A percentile compares a stretch with the other conserved stretches of the same genome.
Evolutionary conservation across 2,888 invertebrate species (phyloP).

Genomic region (Polyommatus iphigenia): DNA sequence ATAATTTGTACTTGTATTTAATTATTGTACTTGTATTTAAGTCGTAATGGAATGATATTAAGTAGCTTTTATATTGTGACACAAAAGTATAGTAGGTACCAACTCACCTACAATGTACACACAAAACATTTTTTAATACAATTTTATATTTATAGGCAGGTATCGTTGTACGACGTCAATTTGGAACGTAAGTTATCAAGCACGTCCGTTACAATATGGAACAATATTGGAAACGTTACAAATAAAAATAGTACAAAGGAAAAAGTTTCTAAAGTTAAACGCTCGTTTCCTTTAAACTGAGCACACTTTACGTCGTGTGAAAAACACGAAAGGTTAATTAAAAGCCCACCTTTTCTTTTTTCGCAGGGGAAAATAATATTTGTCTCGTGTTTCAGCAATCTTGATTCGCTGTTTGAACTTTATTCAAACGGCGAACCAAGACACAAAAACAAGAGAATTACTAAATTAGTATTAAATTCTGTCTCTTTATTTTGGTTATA

Average conservation of each 20-base stretch:
- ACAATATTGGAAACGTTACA: background rate
- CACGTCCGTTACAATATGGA: background rate
- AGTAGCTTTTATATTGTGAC: no score
- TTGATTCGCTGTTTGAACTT: no score
- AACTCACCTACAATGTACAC: no score
- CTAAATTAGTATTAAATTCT: no score
- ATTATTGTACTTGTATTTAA: no score
- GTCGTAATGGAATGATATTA: no score
- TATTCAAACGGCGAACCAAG: background rate
- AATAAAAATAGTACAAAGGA: background rate
- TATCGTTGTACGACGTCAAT: background rate
- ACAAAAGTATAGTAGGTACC: no score
- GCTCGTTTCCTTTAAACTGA: background rate
- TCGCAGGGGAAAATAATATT: background rate
- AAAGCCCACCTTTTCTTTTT: constrained; percentile 1
- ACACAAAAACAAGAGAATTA: background rate
- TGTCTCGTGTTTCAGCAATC: background rate
- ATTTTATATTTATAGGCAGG: background rate
- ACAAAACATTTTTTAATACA: no score
- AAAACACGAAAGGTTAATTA: constrained; percentile 13
- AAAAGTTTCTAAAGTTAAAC: background rate
- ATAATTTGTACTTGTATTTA: no score
- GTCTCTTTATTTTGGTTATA: no score
- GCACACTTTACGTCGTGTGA: constrained; percentile 16
- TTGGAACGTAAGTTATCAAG: background rate